Conservation (phyloP, 2,113 vertebrate genomes). For the Isurus oxyrinchus region DNA sequence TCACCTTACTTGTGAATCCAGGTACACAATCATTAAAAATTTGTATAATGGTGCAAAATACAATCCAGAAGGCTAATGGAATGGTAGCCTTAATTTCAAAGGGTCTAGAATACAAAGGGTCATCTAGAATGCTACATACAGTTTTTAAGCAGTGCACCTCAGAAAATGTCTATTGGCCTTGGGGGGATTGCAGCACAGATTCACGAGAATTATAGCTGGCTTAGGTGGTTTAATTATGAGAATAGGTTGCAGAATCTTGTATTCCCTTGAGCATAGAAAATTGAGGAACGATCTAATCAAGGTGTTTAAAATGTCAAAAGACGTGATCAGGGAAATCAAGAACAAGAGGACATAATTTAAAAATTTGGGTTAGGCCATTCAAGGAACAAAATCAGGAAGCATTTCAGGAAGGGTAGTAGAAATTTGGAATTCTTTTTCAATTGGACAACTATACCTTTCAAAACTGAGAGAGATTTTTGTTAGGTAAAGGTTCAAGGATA, state of each 20-base stretch:
- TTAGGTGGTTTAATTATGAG: not conserved
- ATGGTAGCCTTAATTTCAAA: not conserved
- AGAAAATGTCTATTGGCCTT: not conserved
- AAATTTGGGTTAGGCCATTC: not conserved
- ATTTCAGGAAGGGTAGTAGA: not conserved
- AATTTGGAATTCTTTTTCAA: not conserved
- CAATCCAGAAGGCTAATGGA: not conserved
- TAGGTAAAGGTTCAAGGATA: not conserved
- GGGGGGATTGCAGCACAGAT: not conserved
- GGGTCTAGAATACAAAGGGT: not conserved
- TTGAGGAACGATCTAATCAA: not conserved
- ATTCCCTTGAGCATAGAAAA: not conserved
- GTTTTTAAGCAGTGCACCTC: not conserved
- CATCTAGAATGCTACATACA: not conserved
- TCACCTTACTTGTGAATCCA: not conserved
- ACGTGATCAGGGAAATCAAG: not conserved
- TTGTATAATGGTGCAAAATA: not conserved
- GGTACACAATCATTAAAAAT: not conserved
- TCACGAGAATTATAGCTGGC: not conserved
- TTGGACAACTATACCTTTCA: not conserved
- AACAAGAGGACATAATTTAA: not conserved
- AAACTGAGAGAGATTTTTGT: not conserved
- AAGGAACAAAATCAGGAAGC: not conserved
- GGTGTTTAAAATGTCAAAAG: not conserved
- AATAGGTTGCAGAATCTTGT: not conserved